Base-by-base conservation (phyloP, 2,888 invertebrate species). In the Drosophila cognata region DNA sequence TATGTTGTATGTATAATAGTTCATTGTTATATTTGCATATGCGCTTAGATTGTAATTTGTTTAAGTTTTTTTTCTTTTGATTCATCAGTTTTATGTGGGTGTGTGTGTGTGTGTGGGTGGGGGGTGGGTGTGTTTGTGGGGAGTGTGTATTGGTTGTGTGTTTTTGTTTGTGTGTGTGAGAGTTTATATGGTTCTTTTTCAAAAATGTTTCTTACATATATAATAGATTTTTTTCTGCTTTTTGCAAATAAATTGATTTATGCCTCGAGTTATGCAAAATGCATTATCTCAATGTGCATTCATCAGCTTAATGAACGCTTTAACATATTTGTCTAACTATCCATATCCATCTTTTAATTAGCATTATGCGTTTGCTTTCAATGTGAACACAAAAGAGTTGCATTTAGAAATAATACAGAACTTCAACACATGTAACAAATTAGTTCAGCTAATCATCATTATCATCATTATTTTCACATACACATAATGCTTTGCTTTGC, bases 241-340 rank as follows among this genome's bases (percentile, higher is more conserved):
- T 71, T 62, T 66, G 74, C 77, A 85, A 89, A 84, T 77, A 82
- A 89, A 87, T 85, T 87, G 79, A 87, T 89, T 88, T 84, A 87
- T 87, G 84, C 84, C 77, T 79, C 80, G 84, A 84, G 84, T 53
- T 59, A 61, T 67, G 72, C 77, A 68, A 84, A 69, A 81, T 77
- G 64, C 76, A 81, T 71, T 66, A 77, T 71, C 79, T 61, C 64
- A 58, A 55, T 68, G 46, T 50, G 70, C 86, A 70, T 75, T 77
- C 83, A 83, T 86, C 81, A 70, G 56, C 28, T 33, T 61, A 77
- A 84, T 78, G 84, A 84, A 80, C 80, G 84, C 84, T 79, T 87
- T 88, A 88, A 88, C 88, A 88, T 89, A 88, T 88, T 88, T 88
- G 74, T 86, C 88, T 88, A 88, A 89, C 90, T 88, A 88, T 77